These are phyloP conservation scores for Byasa hedistus DNA, from an alignment of 2,888 invertebrate genomes.

Conservation along the genomic window DNA sequence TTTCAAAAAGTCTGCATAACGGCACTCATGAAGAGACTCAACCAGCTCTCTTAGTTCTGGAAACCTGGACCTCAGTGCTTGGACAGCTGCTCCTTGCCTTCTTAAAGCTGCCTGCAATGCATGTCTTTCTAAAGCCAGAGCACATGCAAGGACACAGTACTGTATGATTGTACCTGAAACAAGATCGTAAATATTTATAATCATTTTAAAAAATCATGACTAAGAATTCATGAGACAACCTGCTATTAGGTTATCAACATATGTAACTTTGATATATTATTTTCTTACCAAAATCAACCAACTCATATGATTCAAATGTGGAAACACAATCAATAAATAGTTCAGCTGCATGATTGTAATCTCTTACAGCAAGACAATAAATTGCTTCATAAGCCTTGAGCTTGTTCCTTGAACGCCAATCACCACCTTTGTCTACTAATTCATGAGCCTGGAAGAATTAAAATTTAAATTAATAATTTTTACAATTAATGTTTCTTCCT, in stretches of 20 bases:
- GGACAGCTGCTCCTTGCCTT: conserved; percentile 84
- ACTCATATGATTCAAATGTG: conserved; percentile 98
- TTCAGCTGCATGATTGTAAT: conserved; percentile 96
- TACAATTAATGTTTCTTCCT: neutral
- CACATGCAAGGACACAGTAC: conserved; percentile 79
- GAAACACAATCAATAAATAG: conserved; percentile 99
- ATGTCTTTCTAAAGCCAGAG: conserved; percentile 77
- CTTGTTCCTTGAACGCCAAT: conserved; percentile 99
- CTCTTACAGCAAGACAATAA: conserved; percentile 96
- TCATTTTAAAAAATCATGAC: no score
- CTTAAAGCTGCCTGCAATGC: conserved; percentile 77
- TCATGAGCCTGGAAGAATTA: conserved; percentile 68
- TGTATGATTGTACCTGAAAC: conserved; percentile 76
- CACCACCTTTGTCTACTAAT: conserved; percentile 97
- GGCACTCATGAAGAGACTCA: conserved; percentile 92
- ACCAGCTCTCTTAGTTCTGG: conserved; percentile 83
- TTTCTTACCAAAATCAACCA: conserved; percentile 96
- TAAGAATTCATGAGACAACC: no score
- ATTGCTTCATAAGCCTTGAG: conserved; percentile 98
- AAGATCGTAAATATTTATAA: no score
- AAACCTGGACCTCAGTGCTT: conserved; percentile 85
- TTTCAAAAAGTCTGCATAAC: conserved; percentile 92
- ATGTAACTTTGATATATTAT: no score
- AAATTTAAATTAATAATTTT: conserved; percentile 2
- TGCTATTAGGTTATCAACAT: no score